Evolutionary conservation across 2,113 vertebrate genomes (phyloP).

Genomic region (Xiphophorus hellerii): DNA sequence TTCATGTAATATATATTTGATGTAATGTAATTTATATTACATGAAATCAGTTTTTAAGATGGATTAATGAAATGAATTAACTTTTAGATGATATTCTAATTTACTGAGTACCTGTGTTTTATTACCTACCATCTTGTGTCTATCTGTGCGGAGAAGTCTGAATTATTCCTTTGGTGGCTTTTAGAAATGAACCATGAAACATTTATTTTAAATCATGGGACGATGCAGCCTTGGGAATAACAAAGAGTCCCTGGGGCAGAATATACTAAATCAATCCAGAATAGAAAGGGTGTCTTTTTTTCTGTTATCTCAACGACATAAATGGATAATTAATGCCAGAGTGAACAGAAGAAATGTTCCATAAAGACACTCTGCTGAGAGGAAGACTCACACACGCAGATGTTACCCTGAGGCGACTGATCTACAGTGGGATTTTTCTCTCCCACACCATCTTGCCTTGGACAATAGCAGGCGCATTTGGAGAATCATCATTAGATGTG

Average conservation of each 20-base stretch:
- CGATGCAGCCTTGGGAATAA: constrained; percentile 56
- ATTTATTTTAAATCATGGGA: constrained; percentile 12
- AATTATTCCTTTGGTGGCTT: constrained; percentile 53
- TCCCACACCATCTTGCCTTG: constrained; percentile 23
- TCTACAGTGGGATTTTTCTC: constrained; percentile 42
- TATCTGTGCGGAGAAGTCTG: constrained; percentile 52
- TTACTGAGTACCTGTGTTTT: constrained; percentile 3
- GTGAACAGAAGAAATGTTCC: constrained; percentile 44
- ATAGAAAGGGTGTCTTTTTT: constrained; percentile 43
- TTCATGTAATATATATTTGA: too few relatives aligned
- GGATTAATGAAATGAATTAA: neutral
- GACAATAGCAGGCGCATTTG: constrained; percentile 56
- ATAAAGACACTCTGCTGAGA: constrained; percentile 49
- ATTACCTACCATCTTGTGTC: constrained; percentile 37
- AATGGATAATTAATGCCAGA: constrained; percentile 71
- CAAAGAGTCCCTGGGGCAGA: constrained; percentile 58
- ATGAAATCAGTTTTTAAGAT: too few relatives aligned
- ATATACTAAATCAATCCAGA: constrained; percentile 60
- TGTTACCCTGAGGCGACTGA: constrained; percentile 64
- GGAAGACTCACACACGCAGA: constrained; percentile 58
- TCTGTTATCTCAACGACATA: constrained; percentile 28
- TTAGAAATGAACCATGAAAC: constrained; percentile 21
- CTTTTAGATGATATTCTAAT: neutral
- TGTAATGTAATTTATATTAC: too few relatives aligned
- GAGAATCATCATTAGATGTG: constrained; percentile 52